Evolutionary conservation across 1,140 invertebrate species (phyloP).

Genomic region (Drosophila sechellia): DNA sequence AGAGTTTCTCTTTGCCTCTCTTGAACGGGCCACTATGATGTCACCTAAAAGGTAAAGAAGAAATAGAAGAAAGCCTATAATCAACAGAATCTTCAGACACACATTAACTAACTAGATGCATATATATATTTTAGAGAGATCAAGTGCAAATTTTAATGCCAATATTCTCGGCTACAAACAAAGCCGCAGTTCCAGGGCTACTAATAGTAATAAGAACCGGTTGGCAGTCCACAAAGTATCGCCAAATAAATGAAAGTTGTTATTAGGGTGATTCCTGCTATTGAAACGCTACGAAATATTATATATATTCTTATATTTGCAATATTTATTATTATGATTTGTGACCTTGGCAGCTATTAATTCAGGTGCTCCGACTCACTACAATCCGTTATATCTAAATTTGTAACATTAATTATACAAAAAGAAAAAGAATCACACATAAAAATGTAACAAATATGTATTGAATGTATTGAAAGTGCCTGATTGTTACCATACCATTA

Average conservation of each 20-base stretch:
- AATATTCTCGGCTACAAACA: constrained; percentile 17
- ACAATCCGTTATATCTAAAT: too few relatives aligned
- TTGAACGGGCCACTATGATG: neutral
- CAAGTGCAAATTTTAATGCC: neutral
- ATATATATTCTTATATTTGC: too few relatives aligned
- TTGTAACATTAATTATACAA: too few relatives aligned
- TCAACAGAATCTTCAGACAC: neutral
- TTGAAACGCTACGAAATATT: too few relatives aligned
- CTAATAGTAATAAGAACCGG: neutral
- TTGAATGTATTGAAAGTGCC: too few relatives aligned
- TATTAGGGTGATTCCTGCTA: neutral
- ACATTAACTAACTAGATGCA: neutral
- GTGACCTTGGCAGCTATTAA: too few relatives aligned
- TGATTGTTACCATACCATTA: too few relatives aligned
- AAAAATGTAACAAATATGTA: too few relatives aligned
- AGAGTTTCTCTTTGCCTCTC: constrained; percentile 10
- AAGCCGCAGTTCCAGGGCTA: constrained; percentile 16
- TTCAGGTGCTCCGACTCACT: too few relatives aligned
- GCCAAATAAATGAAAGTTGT: neutral
- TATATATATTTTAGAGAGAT: neutral
- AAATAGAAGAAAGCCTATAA: too few relatives aligned
- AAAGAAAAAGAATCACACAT: too few relatives aligned
- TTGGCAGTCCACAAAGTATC: constrained; percentile 7
- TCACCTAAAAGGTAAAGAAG: neutral
- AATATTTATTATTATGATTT: too few relatives aligned